These are phyloP conservation scores for Leguminivora glycinivorella DNA, from an alignment of 1,140 invertebrate genomes.

Conservation along the genomic window DNA sequence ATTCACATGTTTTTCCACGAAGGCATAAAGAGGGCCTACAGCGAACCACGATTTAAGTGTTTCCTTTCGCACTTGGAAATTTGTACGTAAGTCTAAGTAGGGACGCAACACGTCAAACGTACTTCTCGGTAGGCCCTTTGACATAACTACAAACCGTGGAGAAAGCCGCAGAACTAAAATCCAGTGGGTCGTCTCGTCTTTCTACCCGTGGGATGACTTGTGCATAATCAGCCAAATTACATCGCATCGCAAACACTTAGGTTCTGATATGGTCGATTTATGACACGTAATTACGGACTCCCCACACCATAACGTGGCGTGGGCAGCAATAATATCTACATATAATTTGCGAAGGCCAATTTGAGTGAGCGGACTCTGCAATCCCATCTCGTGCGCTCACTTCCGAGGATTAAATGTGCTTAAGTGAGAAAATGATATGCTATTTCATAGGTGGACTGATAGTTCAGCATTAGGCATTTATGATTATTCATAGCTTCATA, in stretches of 20 bases:
- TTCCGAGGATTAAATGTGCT: neutral
- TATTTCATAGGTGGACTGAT: no score
- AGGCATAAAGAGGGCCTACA: neutral
- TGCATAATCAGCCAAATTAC: conserved; percentile 2
- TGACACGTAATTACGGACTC: conserved; percentile 47
- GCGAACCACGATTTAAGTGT: no score
- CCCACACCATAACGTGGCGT: neutral
- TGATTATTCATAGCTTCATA: no score
- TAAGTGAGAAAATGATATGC: neutral
- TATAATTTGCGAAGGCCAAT: conserved; percentile 16
- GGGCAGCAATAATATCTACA: conserved; percentile 27
- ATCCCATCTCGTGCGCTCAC: neutral
- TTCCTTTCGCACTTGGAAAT: no score
- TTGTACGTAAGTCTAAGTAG: no score
- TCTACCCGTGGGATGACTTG: conserved; percentile 3
- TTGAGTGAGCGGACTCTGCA: neutral
- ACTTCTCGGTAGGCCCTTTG: no score
- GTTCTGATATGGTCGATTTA: conserved; percentile 48
- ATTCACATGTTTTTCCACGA: neutral
- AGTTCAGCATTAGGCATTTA: no score
- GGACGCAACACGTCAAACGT: no score
- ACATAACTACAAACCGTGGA: neutral
- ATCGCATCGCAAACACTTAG: conserved; percentile 18
- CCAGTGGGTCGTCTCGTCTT: conserved; percentile 1
- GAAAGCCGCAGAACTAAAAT: neutral